Base-by-base conservation (phyloP, 2,113 vertebrate genomes). In the Coreoperca whiteheadi region DNA sequence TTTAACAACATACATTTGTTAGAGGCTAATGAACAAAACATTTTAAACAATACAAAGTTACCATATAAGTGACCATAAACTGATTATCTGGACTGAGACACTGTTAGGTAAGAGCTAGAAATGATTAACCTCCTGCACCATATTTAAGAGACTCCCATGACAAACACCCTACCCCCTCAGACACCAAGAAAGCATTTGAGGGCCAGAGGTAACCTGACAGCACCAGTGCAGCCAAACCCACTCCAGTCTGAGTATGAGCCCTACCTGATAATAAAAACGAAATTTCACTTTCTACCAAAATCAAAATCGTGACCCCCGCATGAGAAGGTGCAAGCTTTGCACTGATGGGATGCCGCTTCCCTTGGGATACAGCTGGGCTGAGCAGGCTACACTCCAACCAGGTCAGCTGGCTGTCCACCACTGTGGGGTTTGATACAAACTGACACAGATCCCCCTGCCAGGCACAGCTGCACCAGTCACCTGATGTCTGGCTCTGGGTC, bases 391-490 rank as follows among this genome's bases (percentile, higher is more conserved):
- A 23, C 46, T 84, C 74, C 76, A 86, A 86, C 51, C 85, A 81
- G 89, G 90, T 91, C 91, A 88, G 81, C 80, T 61, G 82, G 75
- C 78, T 1, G 18, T 73, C 48, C 79, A 70, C 74, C 51, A 34
- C 84, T 48, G 79, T 56, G 41, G 28, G 75, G 57, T 48, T 74
- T 70, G 79, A 86, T 83, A 66, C 64, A 64, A 82, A 53, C 69
- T 34, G 88, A 86, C 86, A 79, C 70, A 56, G 76, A 88, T 83
- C 66, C 67, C 41, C 46, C 77, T 53, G 79, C 79, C 37, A 74
- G 63, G 83, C 88, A 92, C 86, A 89, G 88, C 89, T 88, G 85
- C 68, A 81, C 23, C 56, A 8, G 66, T 92, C 91, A 92, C 81
- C 81, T 93, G 91, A 90, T 60, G 82, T 81, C 89, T 82, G 20